phyloP scores from a whole-genome alignment of 2,888 invertebrate genomes.

The Protodeltote pygarga region DNA sequence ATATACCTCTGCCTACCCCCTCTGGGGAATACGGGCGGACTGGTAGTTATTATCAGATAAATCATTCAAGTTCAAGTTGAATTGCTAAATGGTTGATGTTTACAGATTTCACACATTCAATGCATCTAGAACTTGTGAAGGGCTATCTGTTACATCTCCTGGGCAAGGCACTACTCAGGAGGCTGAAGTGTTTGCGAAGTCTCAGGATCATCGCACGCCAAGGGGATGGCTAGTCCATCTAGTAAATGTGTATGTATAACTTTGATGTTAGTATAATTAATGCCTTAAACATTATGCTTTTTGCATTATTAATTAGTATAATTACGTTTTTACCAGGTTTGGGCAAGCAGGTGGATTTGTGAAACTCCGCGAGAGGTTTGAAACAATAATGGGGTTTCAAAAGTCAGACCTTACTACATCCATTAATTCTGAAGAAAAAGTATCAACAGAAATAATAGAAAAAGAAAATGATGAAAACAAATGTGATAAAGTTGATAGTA shows the following conservation, averaged over 20 bases:
- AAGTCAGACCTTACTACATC: constrained; percentile 80
- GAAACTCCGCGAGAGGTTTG: constrained; percentile 93
- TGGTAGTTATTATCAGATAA: no score
- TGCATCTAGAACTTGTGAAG: constrained; percentile 91
- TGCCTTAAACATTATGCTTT: no score
- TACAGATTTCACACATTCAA: constrained; percentile 95
- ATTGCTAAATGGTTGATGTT: constrained; percentile 14
- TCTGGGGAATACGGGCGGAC: no score
- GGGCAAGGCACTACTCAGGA: constrained; percentile 81
- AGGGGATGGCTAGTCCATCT: constrained; percentile 98
- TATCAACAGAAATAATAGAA: constrained; percentile 74
- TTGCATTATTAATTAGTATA: background rate
- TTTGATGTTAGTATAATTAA: background rate
- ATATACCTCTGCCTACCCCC: no score
- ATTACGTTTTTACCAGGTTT: constrained; percentile 85
- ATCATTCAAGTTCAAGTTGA: no score
- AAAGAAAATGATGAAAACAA: constrained; percentile 72
- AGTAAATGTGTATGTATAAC: constrained; percentile 90
- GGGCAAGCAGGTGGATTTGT: constrained; percentile 96
- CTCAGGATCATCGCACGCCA: constrained; percentile 93
- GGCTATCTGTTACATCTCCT: constrained; percentile 79
- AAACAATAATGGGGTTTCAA: constrained; percentile 89
- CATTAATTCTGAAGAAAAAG: constrained; percentile 75
- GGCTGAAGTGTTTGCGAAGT: constrained; percentile 88
- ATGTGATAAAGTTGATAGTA: constrained; percentile 61